Conservation (phyloP, 1,140 invertebrate genomes). For the Cyclina sinensis region DNA sequence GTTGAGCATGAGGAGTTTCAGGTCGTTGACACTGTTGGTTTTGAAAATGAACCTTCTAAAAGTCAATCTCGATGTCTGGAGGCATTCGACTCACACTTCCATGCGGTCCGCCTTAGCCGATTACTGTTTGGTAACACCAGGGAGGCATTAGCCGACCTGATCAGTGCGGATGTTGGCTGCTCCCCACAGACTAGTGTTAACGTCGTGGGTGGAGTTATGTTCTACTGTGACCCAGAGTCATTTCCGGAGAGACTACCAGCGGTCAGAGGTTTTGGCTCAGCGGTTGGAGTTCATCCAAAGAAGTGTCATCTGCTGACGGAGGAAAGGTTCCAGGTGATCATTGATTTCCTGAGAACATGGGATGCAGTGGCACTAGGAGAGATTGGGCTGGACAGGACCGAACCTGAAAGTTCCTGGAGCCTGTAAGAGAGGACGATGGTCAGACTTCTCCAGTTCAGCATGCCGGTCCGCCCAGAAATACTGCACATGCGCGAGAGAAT, state of each 20-base stretch:
- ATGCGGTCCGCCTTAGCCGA: background rate
- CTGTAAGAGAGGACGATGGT: too few species aligned
- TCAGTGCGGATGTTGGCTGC: background rate
- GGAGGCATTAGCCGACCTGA: too few species aligned
- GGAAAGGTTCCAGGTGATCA: background rate
- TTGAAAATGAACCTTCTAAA: background rate
- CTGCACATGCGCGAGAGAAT: constrained; percentile 27
- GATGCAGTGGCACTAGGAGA: constrained; percentile 31
- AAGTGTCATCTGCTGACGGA: background rate
- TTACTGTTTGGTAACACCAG: background rate
- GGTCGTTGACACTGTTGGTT: background rate
- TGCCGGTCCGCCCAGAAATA: constrained; percentile 39
- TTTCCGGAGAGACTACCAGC: background rate
- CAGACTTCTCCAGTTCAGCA: constrained; percentile 12
- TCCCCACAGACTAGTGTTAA: background rate
- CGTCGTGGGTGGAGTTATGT: constrained; percentile 1
- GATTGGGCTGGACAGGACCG: constrained; percentile 37
- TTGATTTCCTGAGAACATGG: too few species aligned
- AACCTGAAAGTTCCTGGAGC: too few species aligned
- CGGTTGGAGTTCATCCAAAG: too few species aligned
- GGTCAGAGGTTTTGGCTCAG: too few species aligned
- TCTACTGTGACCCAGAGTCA: constrained; percentile 32
- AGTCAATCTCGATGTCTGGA: background rate
- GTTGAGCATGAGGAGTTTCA: background rate
- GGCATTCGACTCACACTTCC: too few species aligned